Conservation (phyloP, 2,888 invertebrate genomes). For the Drepana falcataria region DNA sequence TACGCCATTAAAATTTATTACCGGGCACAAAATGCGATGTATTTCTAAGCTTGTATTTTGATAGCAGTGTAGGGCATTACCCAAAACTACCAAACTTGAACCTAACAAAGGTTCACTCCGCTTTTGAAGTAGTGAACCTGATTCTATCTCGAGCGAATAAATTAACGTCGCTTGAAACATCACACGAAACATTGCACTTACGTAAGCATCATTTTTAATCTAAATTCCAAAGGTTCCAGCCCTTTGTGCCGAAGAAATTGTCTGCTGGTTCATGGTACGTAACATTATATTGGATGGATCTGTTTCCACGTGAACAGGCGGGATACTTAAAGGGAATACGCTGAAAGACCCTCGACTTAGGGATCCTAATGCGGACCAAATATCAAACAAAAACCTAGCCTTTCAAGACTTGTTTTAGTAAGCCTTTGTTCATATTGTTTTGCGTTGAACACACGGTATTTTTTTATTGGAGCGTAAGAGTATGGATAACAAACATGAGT, state of each 20-base stretch:
- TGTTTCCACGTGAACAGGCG: constrained; percentile 45
- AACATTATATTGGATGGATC: constrained; percentile 51
- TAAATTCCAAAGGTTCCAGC: constrained; percentile 56
- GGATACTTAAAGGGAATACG: constrained; percentile 37
- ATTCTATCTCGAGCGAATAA: constrained; percentile 17
- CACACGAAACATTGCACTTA: constrained; percentile 61
- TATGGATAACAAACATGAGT: too few species aligned
- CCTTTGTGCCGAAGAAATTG: constrained; percentile 52
- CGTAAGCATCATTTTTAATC: constrained; percentile 65
- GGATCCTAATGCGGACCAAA: constrained; percentile 1
- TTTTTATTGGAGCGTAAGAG: background rate
- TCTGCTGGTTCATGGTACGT: constrained; percentile 30
- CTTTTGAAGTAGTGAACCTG: constrained; percentile 2
- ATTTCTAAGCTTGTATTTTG: too few species aligned
- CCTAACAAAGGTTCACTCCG: background rate
- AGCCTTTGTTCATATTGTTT: background rate
- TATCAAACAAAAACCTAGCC: background rate
- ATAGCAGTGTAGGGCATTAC: too few species aligned
- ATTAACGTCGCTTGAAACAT: constrained; percentile 34
- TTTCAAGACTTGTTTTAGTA: background rate
- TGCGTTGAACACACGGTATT: background rate
- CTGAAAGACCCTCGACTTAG: constrained; percentile 9
- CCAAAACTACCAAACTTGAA: background rate
- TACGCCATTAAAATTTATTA: too few species aligned
- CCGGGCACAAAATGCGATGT: too few species aligned